These are phyloP conservation scores for Vidua macroura DNA, from an alignment of 2,113 vertebrate genomes.

Conservation along the genomic window DNA sequence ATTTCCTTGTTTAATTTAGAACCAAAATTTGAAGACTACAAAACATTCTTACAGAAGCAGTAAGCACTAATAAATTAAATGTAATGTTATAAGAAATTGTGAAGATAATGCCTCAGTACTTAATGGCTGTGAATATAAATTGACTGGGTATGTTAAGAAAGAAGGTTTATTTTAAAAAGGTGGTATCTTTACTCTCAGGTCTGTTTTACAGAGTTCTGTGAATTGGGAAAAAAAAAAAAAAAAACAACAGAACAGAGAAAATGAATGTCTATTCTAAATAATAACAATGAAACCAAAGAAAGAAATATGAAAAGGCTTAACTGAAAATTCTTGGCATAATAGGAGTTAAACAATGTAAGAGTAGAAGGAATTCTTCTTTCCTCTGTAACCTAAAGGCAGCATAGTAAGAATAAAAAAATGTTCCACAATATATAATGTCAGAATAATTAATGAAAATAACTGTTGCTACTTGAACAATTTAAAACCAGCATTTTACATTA, in stretches of 20 bases:
- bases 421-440: constrained; percentile 25
- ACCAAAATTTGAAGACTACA: background rate
- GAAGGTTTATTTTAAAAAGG: background rate
- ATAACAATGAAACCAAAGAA: background rate
- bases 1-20: background rate
- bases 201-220: background rate
- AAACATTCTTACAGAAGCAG: background rate
- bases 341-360: constrained; percentile 35
- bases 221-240: background rate
- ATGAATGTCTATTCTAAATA: background rate
- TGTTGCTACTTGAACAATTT: constrained; percentile 45
- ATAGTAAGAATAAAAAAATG: constrained; percentile 21
- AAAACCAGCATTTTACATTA: constrained; percentile 2
- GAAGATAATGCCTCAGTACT: background rate
- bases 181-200: background rate
- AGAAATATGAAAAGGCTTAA: background rate
- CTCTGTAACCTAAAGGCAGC: constrained; percentile 21
- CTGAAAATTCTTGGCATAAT: background rate
- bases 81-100: background rate
- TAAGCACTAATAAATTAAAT: background rate
- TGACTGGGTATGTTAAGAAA: background rate
- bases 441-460: constrained; percentile 57
- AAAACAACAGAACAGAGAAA: background rate
- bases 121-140: background rate
- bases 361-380: constrained; percentile 15